Conservation (phyloP, 2,797 vertebrate genomes). For the Pseudopleuronectes americanus region DNA sequence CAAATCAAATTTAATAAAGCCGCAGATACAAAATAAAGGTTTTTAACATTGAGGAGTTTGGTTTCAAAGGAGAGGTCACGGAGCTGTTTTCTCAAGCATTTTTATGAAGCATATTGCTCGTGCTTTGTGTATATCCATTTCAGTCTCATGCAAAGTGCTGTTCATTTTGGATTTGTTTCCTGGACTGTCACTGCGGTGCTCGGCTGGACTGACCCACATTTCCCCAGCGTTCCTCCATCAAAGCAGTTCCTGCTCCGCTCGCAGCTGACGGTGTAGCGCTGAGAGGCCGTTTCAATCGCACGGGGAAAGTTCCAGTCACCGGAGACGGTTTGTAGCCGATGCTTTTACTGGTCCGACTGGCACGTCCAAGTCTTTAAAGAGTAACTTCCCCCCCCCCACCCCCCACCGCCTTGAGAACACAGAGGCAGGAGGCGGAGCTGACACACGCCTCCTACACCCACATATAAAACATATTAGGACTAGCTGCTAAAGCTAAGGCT, state of each 20-base stretch:
- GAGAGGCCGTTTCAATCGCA: constrained; percentile 51
- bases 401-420: too few species aligned
- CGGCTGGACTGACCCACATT: constrained; percentile 66
- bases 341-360: background rate
- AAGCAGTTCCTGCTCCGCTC: constrained; percentile 49
- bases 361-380: too few species aligned
- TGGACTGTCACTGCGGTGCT: constrained; percentile 58
- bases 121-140: constrained; percentile 74
- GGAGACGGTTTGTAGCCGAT: constrained; percentile 10
- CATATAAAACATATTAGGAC: too few species aligned
- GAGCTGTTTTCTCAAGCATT: constrained; percentile 60
- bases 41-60: constrained; percentile 56
- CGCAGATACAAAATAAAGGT: constrained; percentile 35
- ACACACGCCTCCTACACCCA: too few species aligned
- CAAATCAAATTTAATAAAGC: constrained; percentile 58
- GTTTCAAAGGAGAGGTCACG: constrained; percentile 67
- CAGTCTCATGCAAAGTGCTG: constrained; percentile 70
- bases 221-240: constrained; percentile 57
- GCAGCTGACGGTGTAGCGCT: constrained; percentile 19
- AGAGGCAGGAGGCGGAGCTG: too few species aligned
- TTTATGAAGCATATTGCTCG: constrained; percentile 60
- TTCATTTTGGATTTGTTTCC: constrained; percentile 73
- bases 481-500: too few species aligned
- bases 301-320: constrained; percentile 39
- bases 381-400: too few species aligned